Evolutionary conservation across 1,140 invertebrate species (phyloP).

Genomic region (Coelopa frigida): DNA sequence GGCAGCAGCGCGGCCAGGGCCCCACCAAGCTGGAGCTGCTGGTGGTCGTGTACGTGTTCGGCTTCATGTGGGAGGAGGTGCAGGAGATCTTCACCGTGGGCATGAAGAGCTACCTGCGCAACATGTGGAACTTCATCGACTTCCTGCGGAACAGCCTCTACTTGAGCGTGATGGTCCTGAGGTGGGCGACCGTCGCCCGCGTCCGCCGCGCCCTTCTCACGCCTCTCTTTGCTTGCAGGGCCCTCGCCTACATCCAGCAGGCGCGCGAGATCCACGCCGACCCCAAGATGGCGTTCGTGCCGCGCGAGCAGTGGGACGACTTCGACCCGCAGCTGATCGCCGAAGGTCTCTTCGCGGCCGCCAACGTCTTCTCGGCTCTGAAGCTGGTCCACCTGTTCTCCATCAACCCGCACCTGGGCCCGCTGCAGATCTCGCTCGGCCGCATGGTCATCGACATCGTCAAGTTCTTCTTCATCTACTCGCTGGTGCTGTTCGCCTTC

Average conservation of each 20-base stretch:
- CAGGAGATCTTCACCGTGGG: constrained; percentile 83
- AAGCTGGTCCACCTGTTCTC: constrained; percentile 87
- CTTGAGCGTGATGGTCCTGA: constrained; percentile 65
- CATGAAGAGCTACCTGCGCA: constrained; percentile 71
- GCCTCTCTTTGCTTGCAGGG: constrained; percentile 17
- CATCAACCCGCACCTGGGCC: constrained; percentile 84
- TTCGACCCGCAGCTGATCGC: constrained; percentile 92
- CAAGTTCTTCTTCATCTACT: constrained; percentile 83
- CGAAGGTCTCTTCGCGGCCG: constrained; percentile 89
- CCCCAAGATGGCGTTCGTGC: constrained; percentile 60
- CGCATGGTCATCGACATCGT: constrained; percentile 82
- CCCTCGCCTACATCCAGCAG: constrained; percentile 72
- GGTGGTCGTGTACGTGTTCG: constrained; percentile 69
- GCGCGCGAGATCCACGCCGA: constrained; percentile 56
- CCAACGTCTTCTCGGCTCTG: constrained; percentile 79
- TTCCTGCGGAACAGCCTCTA: constrained; percentile 84
- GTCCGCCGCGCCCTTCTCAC: no score
- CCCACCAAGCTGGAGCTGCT: constrained; percentile 71
- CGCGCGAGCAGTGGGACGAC: constrained; percentile 80
- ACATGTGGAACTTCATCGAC: constrained; percentile 97
- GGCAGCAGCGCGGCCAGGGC: constrained; percentile 66
- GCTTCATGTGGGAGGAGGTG: constrained; percentile 88
- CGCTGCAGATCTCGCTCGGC: constrained; percentile 75
- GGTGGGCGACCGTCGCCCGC: constrained; percentile 47
- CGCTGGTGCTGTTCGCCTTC: constrained; percentile 74